Conservation (phyloP, 2,888 invertebrate species). For the Callyntrura guangdongensis region DNA sequence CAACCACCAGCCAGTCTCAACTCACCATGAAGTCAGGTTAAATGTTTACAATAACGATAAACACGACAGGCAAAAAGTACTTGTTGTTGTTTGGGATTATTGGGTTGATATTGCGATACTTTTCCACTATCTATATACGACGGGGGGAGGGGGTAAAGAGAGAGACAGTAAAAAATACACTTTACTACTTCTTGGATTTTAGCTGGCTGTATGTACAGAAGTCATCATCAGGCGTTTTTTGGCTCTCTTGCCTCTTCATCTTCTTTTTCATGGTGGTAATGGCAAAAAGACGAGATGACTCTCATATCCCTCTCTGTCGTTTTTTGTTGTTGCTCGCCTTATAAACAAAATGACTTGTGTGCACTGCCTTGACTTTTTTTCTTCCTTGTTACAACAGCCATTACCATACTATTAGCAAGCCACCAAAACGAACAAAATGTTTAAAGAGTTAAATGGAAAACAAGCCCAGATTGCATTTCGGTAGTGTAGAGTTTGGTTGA, state of each 20-base stretch:
- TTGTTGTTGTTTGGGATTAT: slow-evolving; percentile 55
- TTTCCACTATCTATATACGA: neutral
- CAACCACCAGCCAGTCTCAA: slow-evolving; percentile 1
- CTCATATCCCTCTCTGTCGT: slow-evolving; percentile 31
- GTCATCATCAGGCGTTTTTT: slow-evolving; percentile 44
- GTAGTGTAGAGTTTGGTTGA: neutral
- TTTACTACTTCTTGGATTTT: slow-evolving; percentile 22
- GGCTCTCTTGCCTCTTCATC: slow-evolving; percentile 29
- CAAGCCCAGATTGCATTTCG: neutral
- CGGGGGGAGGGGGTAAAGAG: neutral
- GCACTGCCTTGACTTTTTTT: slow-evolving; percentile 54
- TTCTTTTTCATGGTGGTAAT: slow-evolving; percentile 47
- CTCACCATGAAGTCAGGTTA: slow-evolving; percentile 51
- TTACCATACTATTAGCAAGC: slow-evolving; percentile 64
- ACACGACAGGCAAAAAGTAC: slow-evolving; percentile 48
- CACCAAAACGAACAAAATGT: slow-evolving; percentile 22
- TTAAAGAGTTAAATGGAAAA: slow-evolving; percentile 47
- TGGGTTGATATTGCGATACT: slow-evolving; percentile 27
- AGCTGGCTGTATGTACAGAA: slow-evolving; percentile 43
- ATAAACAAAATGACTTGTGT: slow-evolving; percentile 38
- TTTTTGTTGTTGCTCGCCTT: slow-evolving; percentile 35
- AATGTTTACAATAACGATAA: slow-evolving; percentile 64
- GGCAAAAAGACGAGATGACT: slow-evolving; percentile 43
- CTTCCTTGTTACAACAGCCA: slow-evolving; percentile 15
- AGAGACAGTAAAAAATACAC: neutral